Evolutionary conservation across 2,797 vertebrate genomes (phyloP), one percentile per base, ranked within the genome.

Genomic region (Pterois miles): DNA sequence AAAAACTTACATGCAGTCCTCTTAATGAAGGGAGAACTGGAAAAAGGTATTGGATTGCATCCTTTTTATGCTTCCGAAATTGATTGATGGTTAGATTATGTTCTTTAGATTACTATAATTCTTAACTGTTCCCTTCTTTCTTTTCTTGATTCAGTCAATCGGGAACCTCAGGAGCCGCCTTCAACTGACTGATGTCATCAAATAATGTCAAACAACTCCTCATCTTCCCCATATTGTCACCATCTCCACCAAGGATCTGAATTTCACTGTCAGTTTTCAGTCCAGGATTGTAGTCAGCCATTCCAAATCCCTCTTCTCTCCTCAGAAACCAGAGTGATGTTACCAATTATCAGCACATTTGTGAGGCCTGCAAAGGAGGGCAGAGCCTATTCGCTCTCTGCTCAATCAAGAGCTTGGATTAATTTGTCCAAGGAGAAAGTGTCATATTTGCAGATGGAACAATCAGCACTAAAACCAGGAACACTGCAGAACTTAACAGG

Each of bases 101-200:
- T 10, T 46, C 6, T 50, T 56, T 27, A 16, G 10, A 29, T 40
- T 20, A 18, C 2, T n/a, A 8, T 66, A 27, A 25, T 29, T 38
- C 2, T 13, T 23, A 46, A 12, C 11, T 25, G 3, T 71, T 54
- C 3, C 66, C 6, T 43, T 71, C n/a, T 48, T 53, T 62, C 8
- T 43, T 59, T 68, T 71, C 34, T 52, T 74, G 31, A 65, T 79
- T 36, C 77, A 96, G 95, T 96, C 8, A 94, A 92, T 78, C 91
- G 94, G 34, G 95, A 96, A 70, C 90, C 94, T 18, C 92, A 69
- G 71, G 95, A 96, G 34, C 40, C 95, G 11, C 72, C 95, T 11
- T 12, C 93, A 57, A 84, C 92, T 36, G 95, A 96, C 31, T 96
- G 92, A 95, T 54, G 75, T 71, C 60, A 52, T 71, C 76, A 70